phyloP scores from a whole-genome alignment of 2,113 vertebrate species.

The Pao palembangensis region DNA sequence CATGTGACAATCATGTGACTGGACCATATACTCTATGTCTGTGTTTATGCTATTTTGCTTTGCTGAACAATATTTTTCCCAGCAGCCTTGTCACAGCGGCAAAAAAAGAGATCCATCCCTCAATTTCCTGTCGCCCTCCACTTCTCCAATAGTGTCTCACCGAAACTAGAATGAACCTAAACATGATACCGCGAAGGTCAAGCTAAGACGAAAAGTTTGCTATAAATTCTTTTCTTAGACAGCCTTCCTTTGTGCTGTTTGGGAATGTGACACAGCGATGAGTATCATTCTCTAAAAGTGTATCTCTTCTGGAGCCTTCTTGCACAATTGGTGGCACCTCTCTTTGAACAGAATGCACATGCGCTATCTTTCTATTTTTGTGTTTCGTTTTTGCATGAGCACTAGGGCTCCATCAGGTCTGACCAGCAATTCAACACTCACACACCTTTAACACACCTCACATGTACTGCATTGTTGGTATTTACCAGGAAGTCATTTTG shows the following conservation, averaged over 20 bases:
- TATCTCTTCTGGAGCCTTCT: constrained; percentile 24
- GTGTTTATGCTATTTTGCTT: constrained; percentile 36
- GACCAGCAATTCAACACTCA: constrained; percentile 42
- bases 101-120: neutral
- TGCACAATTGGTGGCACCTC: constrained; percentile 4
- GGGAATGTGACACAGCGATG: constrained; percentile 45
- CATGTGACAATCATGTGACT: constrained; percentile 67
- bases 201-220: neutral
- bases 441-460: constrained; percentile 32
- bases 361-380: constrained; percentile 18
- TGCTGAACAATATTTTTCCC: constrained; percentile 14
- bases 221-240: constrained; percentile 28
- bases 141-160: constrained; percentile 20
- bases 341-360: neutral
- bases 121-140: constrained; percentile 5
- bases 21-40: constrained; percentile 9
- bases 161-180: constrained; percentile 30
- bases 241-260: constrained; percentile 9
- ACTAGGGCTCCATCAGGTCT: constrained; percentile 45
- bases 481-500: constrained; percentile 12
- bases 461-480: constrained; percentile 23
- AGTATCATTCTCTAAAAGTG: constrained; percentile 23
- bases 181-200: constrained; percentile 34
- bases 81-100: too few species aligned
- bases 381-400: constrained; percentile 19